Evolutionary conservation across 2,797 vertebrate species (phyloP).

Genomic region (Esox lucius): DNA sequence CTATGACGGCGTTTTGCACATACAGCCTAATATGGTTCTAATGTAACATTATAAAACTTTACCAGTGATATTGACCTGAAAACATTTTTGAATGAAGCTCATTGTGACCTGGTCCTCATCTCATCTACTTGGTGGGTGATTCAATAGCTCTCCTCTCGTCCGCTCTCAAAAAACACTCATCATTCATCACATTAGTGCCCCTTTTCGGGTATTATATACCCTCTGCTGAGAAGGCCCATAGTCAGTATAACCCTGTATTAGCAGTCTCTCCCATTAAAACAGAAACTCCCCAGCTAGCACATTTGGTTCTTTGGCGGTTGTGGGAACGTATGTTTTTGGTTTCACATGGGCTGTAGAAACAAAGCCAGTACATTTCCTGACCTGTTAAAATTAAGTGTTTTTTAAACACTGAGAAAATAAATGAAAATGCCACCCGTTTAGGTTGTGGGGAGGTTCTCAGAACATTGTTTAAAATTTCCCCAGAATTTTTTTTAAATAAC

Average conservation of each 20-base stretch:
- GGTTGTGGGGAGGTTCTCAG: too few species aligned
- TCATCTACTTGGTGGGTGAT: slow-evolving; percentile 4
- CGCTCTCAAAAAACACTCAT: slow-evolving; percentile 5
- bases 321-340: too few species aligned
- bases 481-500: too few species aligned
- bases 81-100: slow-evolving; percentile 7
- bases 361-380: too few species aligned
- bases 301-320: too few species aligned
- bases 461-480: too few species aligned
- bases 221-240: not conserved
- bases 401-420: too few species aligned
- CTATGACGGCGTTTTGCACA: not conserved
- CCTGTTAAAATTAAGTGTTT: too few species aligned
- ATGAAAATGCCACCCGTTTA: too few species aligned
- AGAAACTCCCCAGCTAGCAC: not conserved
- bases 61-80: not conserved
- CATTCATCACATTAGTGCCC: slow-evolving; percentile 8
- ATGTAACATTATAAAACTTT: not conserved
- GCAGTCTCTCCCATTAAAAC: not conserved
- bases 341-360: too few species aligned
- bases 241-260: not conserved
- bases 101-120: slow-evolving; percentile 8
- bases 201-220: not conserved
- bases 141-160: not conserved
- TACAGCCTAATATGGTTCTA: not conserved